Evolutionary conservation across 2,113 vertebrate genomes (phyloP), one percentile per base, ranked within the genome.

Genomic region (Amblyopsis rosae): DNA sequence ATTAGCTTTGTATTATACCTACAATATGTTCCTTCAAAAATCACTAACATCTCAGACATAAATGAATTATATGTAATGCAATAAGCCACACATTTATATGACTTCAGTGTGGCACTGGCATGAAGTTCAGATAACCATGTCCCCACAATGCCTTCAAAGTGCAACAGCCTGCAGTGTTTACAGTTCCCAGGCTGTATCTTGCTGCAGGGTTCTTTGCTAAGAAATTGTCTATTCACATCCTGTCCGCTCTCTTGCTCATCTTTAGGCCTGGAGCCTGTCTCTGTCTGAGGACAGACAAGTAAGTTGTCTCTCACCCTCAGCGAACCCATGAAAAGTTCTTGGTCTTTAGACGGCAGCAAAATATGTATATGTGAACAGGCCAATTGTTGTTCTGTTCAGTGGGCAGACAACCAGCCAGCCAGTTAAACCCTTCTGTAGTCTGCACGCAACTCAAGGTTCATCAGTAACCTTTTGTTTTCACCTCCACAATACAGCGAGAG

Each of bases 111-210:
- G 59, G 59, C 70, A 65, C 9, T 66, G 59, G 62, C 69, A 65
- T 10, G 9, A 33, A 68, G 32, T 62, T 50, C 50, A 13, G 62
- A 82, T 78, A 71, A 81, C 62, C 53, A 26, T 16, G 17, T 15
- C 56, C 71, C 15, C 47, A 32, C 48, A 66, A 59, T 67, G 54
- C 2, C 2, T 26, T 26, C 26, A 26, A 26, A 26, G 67, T 32
- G 17, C 77, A 81, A 84, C 75, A 85, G 70, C 84, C 77, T 77
- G 65, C 7, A 73, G 65, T 45, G 65, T 75, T 80, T 58, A 45
- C 12, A 69, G 82, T 69, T 77, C 70, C 7, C 9, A n/a, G 77
- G 64, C 75, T 75, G 58, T 58, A 68, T 79, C 80, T 76, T 61
- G 73, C 86, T 63, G 49, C 72, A 26, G 85, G 79, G 65, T 58